Percentiles rank a stretch among this genome's conserved stretches.
Evolutionary conservation across 2,888 invertebrate species (phyloP).

Genomic region (Altica lythri): DNA sequence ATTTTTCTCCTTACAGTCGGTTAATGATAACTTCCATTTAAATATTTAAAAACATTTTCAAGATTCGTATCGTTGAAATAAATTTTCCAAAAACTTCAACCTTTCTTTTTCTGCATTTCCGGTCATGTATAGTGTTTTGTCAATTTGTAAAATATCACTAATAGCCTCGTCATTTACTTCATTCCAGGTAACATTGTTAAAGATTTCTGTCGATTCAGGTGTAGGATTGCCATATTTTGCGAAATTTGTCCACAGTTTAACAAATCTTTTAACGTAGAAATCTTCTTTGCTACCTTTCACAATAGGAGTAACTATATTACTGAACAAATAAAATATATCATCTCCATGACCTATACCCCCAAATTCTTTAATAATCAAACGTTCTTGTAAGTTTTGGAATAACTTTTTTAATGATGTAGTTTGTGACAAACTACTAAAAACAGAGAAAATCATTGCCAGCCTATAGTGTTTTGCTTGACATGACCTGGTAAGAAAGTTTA

Average conservation of each 20-base stretch:
- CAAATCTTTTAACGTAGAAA: constrained; percentile 42
- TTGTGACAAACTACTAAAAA: constrained; percentile 36
- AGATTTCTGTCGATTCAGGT: constrained; percentile 34
- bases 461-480: constrained; percentile 36
- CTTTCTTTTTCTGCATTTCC: constrained; percentile 43
- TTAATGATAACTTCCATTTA: too few relatives aligned
- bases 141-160: constrained; percentile 46
- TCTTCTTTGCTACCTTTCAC: constrained; percentile 40
- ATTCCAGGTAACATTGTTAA: constrained; percentile 45
- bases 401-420: constrained; percentile 29
- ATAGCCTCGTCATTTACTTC: constrained; percentile 39
- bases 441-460: constrained; percentile 36
- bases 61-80: neutral
- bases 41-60: too few relatives aligned
- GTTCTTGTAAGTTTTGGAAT: constrained; percentile 27
- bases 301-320: constrained; percentile 33
- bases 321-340: constrained; percentile 48
- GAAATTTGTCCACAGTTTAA: constrained; percentile 52
- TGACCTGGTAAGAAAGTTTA: constrained; percentile 44
- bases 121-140: constrained; percentile 39
- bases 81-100: constrained; percentile 48
- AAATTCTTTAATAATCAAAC: constrained; percentile 25
- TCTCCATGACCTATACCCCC: constrained; percentile 48
- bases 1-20: too few relatives aligned
- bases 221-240: constrained; percentile 47